Evolutionary conservation across 2,888 invertebrate genomes (phyloP), one percentile per base, ranked within the genome.

Genomic region (Polydrusus pterygomalis): DNA sequence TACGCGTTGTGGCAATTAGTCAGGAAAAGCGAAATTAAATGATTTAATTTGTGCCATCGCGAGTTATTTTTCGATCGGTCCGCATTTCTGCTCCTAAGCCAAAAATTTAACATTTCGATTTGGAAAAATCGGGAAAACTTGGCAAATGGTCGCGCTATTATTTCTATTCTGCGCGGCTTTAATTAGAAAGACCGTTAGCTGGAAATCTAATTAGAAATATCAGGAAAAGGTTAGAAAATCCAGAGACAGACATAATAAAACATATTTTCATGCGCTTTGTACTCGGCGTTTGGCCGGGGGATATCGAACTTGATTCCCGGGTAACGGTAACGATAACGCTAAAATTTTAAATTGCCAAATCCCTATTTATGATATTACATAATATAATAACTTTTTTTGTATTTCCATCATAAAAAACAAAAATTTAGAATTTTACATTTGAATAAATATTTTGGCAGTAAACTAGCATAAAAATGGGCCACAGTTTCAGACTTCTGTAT

Each of bases 21-120:
- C 51, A 58, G 65, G 54, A 45, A 70, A 62, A 60, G 47, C 56
- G 40, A 62, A 67, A 68, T 62, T 64, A 74, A 60, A 70, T 64
- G 70, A 74, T 74, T 64, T 58, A 70, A 70, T 74, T 69, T 58
- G 69, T 74, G 67, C 43, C 68, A 63, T 69, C 49, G 64, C 64
- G 38, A 75, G 78, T 74, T 78, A 78, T 78, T 78, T 78, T 78
- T 78, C 78, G 78, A 78, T 78, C 78, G 74, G 51, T 75, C 79
- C 77, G 78, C 78, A 83, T 81, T 79, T 79, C 79, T 77, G 77
- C 40, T 75, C 54, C 67, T 77, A 77, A 72, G 87, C 87, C 87
- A 87, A 87, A 87, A 87, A 87, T 87, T 87, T 87, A 87, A 86
- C 87, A 87, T 87, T 87, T 87, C 84, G 82, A 85, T 84, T 83